phyloP scores from a whole-genome alignment of 2,797 vertebrate genomes.

The Sebastes goodei region DNA sequence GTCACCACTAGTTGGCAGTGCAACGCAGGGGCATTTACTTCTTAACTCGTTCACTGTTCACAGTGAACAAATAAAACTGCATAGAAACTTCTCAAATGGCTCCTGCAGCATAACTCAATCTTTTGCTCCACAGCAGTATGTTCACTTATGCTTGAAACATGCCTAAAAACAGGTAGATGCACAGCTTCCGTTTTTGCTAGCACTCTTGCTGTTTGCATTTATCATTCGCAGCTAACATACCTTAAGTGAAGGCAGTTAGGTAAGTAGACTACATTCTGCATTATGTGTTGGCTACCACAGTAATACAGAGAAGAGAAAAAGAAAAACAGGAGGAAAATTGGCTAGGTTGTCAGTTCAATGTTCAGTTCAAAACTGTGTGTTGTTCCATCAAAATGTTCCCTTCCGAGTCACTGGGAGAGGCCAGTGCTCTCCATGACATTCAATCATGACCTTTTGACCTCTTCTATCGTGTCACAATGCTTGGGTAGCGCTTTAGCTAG shows the following conservation, averaged over 20 bases:
- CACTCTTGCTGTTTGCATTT: background rate
- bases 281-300: background rate
- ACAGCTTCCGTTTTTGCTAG: background rate
- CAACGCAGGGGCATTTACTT: background rate
- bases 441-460: slow-evolving; percentile 66
- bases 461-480: slow-evolving; percentile 48
- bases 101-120: background rate
- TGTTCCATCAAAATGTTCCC: slow-evolving; percentile 37
- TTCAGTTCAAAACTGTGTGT: background rate
- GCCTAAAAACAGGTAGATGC: background rate
- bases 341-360: background rate
- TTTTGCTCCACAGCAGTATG: background rate
- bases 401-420: slow-evolving; percentile 26
- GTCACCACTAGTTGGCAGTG: background rate
- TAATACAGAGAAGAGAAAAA: background rate
- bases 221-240: background rate
- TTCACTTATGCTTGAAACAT: background rate
- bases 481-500: slow-evolving; percentile 45
- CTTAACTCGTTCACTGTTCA: background rate
- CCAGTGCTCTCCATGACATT: slow-evolving; percentile 66
- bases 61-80: background rate
- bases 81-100: background rate
- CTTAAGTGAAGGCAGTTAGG: background rate
- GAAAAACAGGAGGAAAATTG: background rate
- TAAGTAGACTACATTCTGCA: background rate